These are phyloP conservation scores for Listronotus bonariensis DNA, from an alignment of 1,140 invertebrate species.

Conservation along the genomic window DNA sequence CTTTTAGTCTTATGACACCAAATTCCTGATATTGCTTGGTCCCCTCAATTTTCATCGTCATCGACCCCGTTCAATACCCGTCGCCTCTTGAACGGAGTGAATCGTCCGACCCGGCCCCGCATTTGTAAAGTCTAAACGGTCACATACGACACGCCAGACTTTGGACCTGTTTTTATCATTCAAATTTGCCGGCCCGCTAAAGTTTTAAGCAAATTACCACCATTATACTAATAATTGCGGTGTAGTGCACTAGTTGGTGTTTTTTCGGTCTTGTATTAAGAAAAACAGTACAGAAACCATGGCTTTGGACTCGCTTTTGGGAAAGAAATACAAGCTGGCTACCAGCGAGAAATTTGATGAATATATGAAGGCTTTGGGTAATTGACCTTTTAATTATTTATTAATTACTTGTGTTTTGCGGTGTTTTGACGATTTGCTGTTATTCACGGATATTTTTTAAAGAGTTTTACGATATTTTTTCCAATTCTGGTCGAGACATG, in stretches of 20 bases:
- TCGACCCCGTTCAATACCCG: too few relatives aligned
- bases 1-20: too few relatives aligned
- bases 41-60: too few relatives aligned
- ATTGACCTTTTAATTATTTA: constrained; percentile 46
- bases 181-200: neutral
- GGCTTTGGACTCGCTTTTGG: constrained; percentile 57
- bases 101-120: too few relatives aligned
- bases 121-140: too few relatives aligned
- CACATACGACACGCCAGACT: neutral
- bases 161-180: neutral
- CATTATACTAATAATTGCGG: too few relatives aligned
- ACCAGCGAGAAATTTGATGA: constrained; percentile 82
- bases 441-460: neutral
- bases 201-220: neutral
- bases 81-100: too few relatives aligned
- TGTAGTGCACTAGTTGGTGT: neutral
- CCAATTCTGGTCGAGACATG: too few relatives aligned
- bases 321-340: constrained; percentile 75
- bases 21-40: too few relatives aligned
- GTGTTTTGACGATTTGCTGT: neutral
- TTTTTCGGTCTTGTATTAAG: neutral
- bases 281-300: constrained; percentile 40
- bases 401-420: neutral
- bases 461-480: neutral
- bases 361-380: constrained; percentile 82